Evolutionary conservation across 2,113 vertebrate species (phyloP).

Genomic region (Cyprinodon tularosa): DNA sequence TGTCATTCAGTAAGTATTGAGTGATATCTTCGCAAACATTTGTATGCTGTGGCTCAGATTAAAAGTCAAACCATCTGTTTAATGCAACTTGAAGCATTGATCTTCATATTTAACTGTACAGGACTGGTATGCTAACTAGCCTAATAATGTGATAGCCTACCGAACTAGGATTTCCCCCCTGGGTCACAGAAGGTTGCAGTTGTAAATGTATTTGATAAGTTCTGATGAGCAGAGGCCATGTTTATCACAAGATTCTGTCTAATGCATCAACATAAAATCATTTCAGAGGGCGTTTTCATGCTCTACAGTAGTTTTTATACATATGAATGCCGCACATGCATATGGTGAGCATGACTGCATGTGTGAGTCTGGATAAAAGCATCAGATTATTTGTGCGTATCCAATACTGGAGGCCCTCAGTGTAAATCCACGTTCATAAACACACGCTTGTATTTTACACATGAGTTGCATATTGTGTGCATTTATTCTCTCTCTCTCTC

Average conservation of each 20-base stretch:
- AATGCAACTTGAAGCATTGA: constrained; percentile 12
- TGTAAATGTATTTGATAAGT: constrained; percentile 47
- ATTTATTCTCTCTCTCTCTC: constrained; percentile 31
- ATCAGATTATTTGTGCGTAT: constrained; percentile 24
- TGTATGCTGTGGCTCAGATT: background rate
- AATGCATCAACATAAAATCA: constrained; percentile 22
- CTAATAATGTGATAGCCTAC: constrained; percentile 34
- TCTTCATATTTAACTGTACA: constrained; percentile 5
- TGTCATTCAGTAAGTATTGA: background rate
- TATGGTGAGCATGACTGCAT: constrained; percentile 8
- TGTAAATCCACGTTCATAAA: constrained; percentile 22
- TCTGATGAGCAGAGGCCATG: constrained; percentile 45
- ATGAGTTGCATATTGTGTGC: constrained; percentile 37
- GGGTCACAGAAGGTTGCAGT: constrained; percentile 31
- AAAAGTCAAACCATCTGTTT: constrained; percentile 11
- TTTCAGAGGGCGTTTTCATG: background rate
- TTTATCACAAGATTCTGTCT: constrained; percentile 29
- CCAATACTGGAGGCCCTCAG: constrained; percentile 23
- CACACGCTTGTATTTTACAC: constrained; percentile 23
- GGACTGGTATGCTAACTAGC: constrained; percentile 21
- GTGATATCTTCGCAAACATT: constrained; percentile 7
- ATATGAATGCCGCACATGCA: background rate
- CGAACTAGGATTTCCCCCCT: constrained; percentile 25
- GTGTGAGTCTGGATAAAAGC: constrained; percentile 31
- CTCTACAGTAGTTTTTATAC: background rate